These are phyloP conservation scores for Galerucella pusilla DNA, from an alignment of 2,888 invertebrate genomes.

Conservation along the genomic window DNA sequence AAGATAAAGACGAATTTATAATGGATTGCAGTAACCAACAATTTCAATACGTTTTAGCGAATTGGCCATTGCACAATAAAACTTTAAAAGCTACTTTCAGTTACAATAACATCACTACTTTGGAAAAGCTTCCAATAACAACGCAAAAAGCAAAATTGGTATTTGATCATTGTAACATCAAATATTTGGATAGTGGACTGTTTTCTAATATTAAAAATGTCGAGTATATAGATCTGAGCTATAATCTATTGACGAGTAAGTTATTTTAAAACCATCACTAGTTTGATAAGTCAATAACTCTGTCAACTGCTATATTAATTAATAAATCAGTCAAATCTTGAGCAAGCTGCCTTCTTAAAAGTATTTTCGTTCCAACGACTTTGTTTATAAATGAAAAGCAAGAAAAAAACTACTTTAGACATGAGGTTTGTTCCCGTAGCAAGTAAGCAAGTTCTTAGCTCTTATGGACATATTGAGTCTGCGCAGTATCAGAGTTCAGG, in stretches of 20 bases:
- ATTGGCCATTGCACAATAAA: constrained; percentile 60
- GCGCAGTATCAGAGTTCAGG: too few species aligned
- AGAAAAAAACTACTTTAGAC: too few species aligned
- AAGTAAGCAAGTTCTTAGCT: too few species aligned
- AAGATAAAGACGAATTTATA: constrained; percentile 48
- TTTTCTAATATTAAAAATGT: constrained; percentile 68
- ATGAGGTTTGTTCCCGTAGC: too few species aligned
- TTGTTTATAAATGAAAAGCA: too few species aligned
- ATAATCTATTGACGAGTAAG: constrained; percentile 69
- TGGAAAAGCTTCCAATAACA: constrained; percentile 65
- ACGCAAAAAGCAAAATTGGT: constrained; percentile 67
- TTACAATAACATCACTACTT: constrained; percentile 66
- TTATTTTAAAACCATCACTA: constrained; percentile 12
- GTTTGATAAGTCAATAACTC: too few species aligned
- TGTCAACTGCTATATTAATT: too few species aligned
- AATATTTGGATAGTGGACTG: constrained; percentile 67
- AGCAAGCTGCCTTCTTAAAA: too few species aligned
- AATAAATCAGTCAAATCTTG: too few species aligned
- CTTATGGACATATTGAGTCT: too few species aligned
- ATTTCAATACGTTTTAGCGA: constrained; percentile 56
- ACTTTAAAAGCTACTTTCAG: constrained; percentile 70
- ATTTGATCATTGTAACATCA: constrained; percentile 68
- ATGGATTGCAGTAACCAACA: constrained; percentile 56
- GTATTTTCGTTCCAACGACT: too few species aligned
- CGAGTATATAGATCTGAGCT: constrained; percentile 70